Conservation (phyloP, 1,140 invertebrate species). For the Temnothorax curvispinosus region DNA sequence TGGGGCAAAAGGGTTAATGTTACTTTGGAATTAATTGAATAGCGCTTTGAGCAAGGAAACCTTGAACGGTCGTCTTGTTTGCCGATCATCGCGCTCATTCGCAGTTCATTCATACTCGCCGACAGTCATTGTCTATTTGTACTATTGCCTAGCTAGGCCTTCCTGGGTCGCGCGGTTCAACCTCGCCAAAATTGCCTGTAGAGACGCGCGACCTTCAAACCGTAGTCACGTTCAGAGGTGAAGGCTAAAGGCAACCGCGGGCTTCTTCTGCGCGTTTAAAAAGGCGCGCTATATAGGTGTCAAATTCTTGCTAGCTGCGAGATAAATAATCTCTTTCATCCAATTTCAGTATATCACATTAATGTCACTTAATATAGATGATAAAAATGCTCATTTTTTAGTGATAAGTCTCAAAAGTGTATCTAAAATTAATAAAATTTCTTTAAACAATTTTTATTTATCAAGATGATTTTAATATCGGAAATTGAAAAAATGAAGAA, state of each 20-base stretch:
- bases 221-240: neutral
- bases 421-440: neutral
- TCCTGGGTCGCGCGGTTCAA: neutral
- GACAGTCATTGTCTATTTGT: constrained; percentile 21
- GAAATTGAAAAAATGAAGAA: neutral
- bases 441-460: neutral
- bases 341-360: neutral
- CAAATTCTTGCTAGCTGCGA: constrained; percentile 14
- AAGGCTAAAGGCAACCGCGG: neutral
- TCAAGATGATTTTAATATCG: neutral
- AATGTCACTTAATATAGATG: constrained; percentile 3
- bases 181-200: neutral
- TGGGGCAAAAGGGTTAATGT: constrained; percentile 19
- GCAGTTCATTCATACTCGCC: constrained; percentile 36
- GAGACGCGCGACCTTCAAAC: neutral
- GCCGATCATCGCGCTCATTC: neutral
- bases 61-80: constrained; percentile 38
- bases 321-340: constrained; percentile 1
- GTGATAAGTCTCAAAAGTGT: neutral
- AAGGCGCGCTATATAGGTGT: neutral
- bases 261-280: constrained; percentile 4
- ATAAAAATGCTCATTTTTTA: neutral
- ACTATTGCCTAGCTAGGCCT: neutral
- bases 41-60: neutral
- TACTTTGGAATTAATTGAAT: constrained; percentile 9